Evolutionary conservation across 2,888 invertebrate genomes (phyloP).

Genomic region (Artemia sinica): DNA sequence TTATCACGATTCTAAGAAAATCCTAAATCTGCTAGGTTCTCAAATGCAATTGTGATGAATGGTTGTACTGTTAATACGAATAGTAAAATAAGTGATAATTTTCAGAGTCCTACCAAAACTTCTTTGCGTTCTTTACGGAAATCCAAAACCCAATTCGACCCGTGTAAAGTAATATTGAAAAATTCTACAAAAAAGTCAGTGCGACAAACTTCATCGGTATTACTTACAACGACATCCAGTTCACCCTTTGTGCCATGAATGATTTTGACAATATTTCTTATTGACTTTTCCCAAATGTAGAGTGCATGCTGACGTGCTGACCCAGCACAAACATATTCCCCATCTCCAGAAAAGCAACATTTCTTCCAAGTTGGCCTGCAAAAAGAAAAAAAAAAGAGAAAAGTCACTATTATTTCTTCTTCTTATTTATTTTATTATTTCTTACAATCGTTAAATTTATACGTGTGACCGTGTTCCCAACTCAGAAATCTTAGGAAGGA

Average conservation of each 20-base stretch:
- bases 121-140: not conserved
- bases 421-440: no score
- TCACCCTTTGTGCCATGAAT: slow-evolving; percentile 97
- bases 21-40: no score
- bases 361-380: slow-evolving; percentile 96
- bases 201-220: not conserved
- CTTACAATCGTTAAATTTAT: no score
- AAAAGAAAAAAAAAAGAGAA: slow-evolving; percentile 25
- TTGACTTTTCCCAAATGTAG: slow-evolving; percentile 95
- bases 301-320: slow-evolving; percentile 90
- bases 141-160: not conserved
- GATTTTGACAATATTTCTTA: slow-evolving; percentile 95
- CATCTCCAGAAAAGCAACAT: slow-evolving; percentile 96
- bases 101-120: not conserved
- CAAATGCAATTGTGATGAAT: no score
- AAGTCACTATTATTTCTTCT: not conserved
- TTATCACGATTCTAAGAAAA: no score
- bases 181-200: slow-evolving; percentile 19
- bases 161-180: not conserved
- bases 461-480: not conserved
- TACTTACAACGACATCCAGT: slow-evolving; percentile 68
- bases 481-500: not conserved
- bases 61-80: no score
- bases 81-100: not conserved
- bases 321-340: slow-evolving; percentile 96